Percentiles rank a stretch among this genome's conserved stretches.
Conservation (phyloP, 2,797 vertebrate species). For the Crenuchus spilurus region DNA sequence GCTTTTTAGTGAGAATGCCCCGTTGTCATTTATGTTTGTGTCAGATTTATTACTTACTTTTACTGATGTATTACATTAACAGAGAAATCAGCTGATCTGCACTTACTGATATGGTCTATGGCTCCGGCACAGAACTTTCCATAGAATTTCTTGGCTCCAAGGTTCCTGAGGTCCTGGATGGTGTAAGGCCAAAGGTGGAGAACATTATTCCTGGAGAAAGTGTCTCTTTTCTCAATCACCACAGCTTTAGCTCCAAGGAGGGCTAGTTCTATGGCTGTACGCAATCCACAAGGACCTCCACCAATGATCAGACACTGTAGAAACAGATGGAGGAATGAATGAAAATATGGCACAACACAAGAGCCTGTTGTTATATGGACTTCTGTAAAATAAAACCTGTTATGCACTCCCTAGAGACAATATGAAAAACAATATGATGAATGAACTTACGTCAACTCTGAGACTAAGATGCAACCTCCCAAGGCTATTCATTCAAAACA, state of each 20-base stretch:
- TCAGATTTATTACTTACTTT: too few relatives aligned
- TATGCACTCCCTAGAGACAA: neutral
- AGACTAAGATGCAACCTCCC: neutral
- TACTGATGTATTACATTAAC: neutral
- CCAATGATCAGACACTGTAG: conserved; percentile 93
- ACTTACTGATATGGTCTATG: conserved; percentile 98
- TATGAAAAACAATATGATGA: neutral
- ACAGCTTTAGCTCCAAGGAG: conserved; percentile 94
- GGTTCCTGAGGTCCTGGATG: conserved; percentile 91
- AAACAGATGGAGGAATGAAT: neutral
- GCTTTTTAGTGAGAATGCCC: too few relatives aligned
- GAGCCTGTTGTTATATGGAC: neutral
- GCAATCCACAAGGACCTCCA: conserved; percentile 91
- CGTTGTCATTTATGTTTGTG: too few relatives aligned
- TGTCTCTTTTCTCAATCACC: conserved; percentile 93
- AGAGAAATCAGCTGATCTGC: neutral
- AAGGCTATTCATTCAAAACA: neutral
- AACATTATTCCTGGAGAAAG: conserved; percentile 98
- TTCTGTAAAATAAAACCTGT: neutral
- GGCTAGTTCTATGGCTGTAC: conserved; percentile 93
- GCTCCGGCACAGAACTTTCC: conserved; percentile 97
- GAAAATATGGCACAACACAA: neutral
- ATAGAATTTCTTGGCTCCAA: conserved; percentile 97
- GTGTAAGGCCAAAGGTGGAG: conserved; percentile 98
- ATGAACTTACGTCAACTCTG: neutral